A percentile compares a stretch with the other conserved stretches of the same genome.
Evolutionary conservation across 2,113 vertebrate genomes (phyloP).

Genomic region (Bujurquina vittata): DNA sequence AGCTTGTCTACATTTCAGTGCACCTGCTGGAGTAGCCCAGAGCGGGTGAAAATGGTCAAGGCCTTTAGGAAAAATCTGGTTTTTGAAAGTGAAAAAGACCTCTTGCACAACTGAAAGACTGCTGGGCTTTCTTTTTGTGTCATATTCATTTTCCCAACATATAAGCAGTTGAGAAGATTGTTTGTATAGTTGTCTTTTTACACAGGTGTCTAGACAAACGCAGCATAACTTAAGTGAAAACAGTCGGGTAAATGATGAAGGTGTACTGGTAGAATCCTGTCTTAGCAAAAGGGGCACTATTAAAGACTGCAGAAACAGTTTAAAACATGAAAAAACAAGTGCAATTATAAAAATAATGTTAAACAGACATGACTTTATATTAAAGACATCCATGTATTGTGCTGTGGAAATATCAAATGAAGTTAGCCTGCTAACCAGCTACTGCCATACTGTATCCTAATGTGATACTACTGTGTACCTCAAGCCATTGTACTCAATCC

Average conservation of each 20-base stretch:
- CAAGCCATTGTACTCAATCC: background rate
- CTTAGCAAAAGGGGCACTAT: background rate
- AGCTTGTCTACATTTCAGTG: conserved; percentile 50
- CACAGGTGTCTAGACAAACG: conserved; percentile 54
- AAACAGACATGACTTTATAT: background rate
- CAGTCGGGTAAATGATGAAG: conserved; percentile 35
- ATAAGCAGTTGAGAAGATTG: conserved; percentile 62
- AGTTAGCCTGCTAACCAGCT: background rate
- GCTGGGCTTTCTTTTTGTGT: conserved; percentile 16
- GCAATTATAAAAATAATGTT: background rate
- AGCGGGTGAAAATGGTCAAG: background rate
- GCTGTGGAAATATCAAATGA: background rate
- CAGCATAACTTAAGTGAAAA: background rate
- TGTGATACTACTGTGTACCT: background rate
- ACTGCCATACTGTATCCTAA: background rate
- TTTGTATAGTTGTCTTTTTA: conserved; percentile 48
- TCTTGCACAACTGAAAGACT: conserved; percentile 8
- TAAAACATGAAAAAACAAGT: background rate
- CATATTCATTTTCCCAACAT: conserved; percentile 20
- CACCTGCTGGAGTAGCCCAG: conserved; percentile 52
- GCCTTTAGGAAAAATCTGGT: conserved; percentile 19
- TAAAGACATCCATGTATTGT: background rate
- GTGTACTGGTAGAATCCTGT: background rate
- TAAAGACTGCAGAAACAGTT: background rate
- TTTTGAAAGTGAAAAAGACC: conserved; percentile 16